These are phyloP conservation scores for Montipora cactus DNA, from an alignment of 64 coral and sea anemone species.

Conservation along the genomic window DNA sequence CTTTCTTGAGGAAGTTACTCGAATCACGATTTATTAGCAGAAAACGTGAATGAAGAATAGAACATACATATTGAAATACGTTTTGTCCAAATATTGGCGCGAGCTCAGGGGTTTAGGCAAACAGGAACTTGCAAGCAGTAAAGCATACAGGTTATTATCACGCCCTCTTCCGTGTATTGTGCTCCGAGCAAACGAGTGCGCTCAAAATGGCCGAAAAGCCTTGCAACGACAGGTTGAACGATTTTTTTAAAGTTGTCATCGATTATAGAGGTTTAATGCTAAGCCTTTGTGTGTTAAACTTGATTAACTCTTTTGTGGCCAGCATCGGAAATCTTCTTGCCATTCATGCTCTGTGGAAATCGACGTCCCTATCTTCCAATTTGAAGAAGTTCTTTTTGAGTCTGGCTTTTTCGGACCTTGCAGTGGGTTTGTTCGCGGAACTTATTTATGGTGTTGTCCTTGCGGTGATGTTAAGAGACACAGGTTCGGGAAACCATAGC, in stretches of 20 bases:
- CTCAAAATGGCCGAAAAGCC: not conserved
- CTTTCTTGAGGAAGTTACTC: too few relatives aligned
- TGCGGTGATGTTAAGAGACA: not conserved
- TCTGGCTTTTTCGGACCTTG: conserved; percentile 45
- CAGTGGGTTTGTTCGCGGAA: conserved; percentile 16
- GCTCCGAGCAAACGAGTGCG: not conserved
- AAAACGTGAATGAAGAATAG: too few relatives aligned
- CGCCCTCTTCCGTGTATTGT: too few relatives aligned
- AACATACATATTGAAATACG: too few relatives aligned
- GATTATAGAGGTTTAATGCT: not conserved
- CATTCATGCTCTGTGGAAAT: not conserved
- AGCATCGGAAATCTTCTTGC: not conserved
- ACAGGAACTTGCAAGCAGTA: too few relatives aligned
- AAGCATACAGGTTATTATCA: too few relatives aligned
- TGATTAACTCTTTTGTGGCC: not conserved
- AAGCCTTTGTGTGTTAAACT: not conserved
- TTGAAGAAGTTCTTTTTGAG: not conserved
- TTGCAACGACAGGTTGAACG: not conserved
- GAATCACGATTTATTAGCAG: too few relatives aligned
- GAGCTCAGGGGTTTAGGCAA: too few relatives aligned
- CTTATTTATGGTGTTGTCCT: not conserved
- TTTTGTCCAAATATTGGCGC: too few relatives aligned
- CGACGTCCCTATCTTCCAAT: not conserved
- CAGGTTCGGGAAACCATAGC: not conserved
- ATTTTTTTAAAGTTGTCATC: not conserved